Percentiles rank a stretch among this genome's conserved stretches.
phyloP scores from a whole-genome alignment of 2,888 invertebrate genomes.

The Biston stratarius region DNA sequence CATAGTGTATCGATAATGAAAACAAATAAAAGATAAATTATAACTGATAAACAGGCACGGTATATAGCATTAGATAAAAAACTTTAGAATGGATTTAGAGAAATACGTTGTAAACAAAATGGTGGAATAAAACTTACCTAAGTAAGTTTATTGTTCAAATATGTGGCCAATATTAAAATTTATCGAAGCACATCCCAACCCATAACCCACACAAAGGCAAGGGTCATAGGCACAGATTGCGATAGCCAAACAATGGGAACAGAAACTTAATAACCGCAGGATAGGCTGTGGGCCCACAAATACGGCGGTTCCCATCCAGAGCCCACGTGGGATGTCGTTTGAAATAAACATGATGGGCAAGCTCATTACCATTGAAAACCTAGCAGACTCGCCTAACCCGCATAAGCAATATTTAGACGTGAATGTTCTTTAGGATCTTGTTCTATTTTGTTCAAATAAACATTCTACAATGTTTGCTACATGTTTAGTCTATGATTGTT shows the following conservation, averaged over 20 bases:
- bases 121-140: no score
- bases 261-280: slow-evolving; percentile 42
- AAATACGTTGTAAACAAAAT: background rate
- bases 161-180: slow-evolving; percentile 28
- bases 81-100: background rate
- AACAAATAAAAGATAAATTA: background rate
- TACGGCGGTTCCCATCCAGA: slow-evolving; percentile 47
- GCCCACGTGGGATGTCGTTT: slow-evolving; percentile 56
- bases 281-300: slow-evolving; percentile 28
- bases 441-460: slow-evolving; percentile 18
- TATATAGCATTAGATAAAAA: background rate
- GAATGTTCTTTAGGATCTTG: background rate
- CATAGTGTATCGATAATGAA: background rate
- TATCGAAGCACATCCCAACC: slow-evolving; percentile 33
- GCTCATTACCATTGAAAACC: slow-evolving; percentile 61
- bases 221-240: slow-evolving; percentile 43
- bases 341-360: slow-evolving; percentile 57
- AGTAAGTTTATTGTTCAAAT: background rate
- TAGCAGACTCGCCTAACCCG: slow-evolving; percentile 39
- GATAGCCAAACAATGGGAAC: slow-evolving; percentile 47
- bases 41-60: background rate
- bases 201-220: slow-evolving; percentile 41
- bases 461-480: slow-evolving; percentile 18
- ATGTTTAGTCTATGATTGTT: slow-evolving; percentile 8
- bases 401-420: background rate